Evolutionary conservation across 2,113 vertebrate species (phyloP).

Genomic region (Cololabis saira): DNA sequence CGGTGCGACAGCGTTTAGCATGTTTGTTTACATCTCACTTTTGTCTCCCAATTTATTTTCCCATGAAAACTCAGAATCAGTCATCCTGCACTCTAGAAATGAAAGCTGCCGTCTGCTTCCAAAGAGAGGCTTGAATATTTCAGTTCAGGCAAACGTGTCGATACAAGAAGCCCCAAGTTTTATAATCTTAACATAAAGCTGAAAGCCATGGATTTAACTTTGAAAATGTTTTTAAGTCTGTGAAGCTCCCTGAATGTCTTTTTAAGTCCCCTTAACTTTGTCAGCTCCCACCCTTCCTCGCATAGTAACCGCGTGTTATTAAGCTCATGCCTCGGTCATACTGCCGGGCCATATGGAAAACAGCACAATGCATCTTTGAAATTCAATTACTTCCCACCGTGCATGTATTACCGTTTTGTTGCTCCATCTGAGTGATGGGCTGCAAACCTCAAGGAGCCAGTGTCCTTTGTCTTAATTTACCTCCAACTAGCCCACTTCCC

Average conservation of each 20-base stretch:
- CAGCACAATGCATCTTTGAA: constrained; percentile 59
- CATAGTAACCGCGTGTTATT: constrained; percentile 42
- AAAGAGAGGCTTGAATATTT: not conserved
- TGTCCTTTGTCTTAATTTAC: constrained; percentile 57
- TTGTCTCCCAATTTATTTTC: constrained; percentile 23
- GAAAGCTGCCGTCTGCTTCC: not conserved
- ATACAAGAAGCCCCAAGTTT: not conserved
- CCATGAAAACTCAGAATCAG: constrained; percentile 23
- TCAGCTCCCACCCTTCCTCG: constrained; percentile 18
- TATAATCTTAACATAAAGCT: constrained; percentile 15
- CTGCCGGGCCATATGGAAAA: constrained; percentile 56
- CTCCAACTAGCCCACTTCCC: constrained; percentile 41
- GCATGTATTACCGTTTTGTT: constrained; percentile 58
- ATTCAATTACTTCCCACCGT: constrained; percentile 58
- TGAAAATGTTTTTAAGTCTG: not conserved
- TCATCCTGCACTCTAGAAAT: constrained; percentile 9
- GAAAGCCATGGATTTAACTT: not conserved
- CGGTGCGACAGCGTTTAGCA: not conserved
- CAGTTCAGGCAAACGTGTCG: not conserved
- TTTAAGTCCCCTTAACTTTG: constrained; percentile 1
- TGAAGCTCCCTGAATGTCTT: constrained; percentile 3
- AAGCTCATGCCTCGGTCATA: constrained; percentile 34
- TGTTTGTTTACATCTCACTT: constrained; percentile 14
- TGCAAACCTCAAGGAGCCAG: constrained; percentile 54
- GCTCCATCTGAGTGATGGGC: constrained; percentile 55